Evolutionary conservation across 2,888 invertebrate species (phyloP).

Genomic region (Drosophila melanosoma): DNA sequence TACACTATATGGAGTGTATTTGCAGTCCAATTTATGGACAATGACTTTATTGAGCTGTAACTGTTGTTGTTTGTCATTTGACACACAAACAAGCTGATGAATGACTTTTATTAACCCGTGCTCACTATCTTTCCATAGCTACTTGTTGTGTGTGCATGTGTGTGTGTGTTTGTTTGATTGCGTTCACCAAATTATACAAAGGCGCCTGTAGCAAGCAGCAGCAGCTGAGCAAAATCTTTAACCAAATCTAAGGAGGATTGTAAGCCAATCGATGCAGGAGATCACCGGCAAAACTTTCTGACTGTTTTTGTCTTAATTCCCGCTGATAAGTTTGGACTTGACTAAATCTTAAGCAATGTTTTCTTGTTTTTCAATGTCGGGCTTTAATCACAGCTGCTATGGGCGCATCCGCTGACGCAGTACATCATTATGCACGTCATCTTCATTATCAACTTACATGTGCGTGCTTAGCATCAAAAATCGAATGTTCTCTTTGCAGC

Average conservation of each 20-base stretch:
- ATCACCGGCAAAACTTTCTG: background rate
- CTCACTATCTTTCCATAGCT: background rate
- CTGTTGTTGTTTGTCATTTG: no score
- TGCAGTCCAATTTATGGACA: conserved; percentile 16
- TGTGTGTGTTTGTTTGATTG: background rate
- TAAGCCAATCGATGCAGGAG: no score
- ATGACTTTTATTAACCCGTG: conserved; percentile 37
- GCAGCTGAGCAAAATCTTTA: background rate
- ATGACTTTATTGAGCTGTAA: background rate
- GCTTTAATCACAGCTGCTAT: background rate
- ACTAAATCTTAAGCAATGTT: conserved; percentile 5
- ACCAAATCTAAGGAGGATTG: no score
- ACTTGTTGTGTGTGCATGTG: background rate
- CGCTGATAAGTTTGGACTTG: conserved; percentile 20
- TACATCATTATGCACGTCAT: conserved; percentile 1
- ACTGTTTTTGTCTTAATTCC: conserved; percentile 12
- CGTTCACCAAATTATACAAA: conserved; percentile 29
- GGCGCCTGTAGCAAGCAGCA: conserved; percentile 21
- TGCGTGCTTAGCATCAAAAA: background rate
- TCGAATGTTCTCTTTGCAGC: background rate
- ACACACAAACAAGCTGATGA: conserved; percentile 50
- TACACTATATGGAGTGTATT: conserved; percentile 6
- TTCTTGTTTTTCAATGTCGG: conserved; percentile 3
- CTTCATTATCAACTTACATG: background rate
- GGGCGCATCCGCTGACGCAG: conserved; percentile 22